Percentiles rank a stretch among this genome's conserved stretches.
Conservation (phyloP, 2,113 vertebrate species). For the Pithys albifrons region DNA sequence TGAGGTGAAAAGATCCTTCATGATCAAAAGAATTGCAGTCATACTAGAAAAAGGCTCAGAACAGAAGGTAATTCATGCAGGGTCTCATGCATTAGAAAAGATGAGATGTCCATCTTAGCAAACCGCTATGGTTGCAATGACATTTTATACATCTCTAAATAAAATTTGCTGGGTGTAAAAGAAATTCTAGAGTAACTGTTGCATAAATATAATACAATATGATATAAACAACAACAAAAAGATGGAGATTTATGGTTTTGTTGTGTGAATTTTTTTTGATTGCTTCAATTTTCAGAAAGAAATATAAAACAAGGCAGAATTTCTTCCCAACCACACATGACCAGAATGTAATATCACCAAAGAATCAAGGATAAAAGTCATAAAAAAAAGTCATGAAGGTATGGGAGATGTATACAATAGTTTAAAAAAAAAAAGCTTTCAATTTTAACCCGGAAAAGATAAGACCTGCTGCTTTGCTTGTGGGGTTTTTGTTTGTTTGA, state of each 20-base stretch:
- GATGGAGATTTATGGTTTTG: not conserved
- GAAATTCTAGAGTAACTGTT: not conserved
- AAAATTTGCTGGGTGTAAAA: not conserved
- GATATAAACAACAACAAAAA: not conserved
- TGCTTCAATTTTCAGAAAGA: not conserved
- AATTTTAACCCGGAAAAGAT: not conserved
- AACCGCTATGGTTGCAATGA: not conserved
- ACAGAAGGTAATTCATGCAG: not conserved
- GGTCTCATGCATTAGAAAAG: not conserved
- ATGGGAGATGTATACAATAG: not conserved
- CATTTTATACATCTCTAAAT: not conserved
- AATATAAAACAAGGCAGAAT: not conserved
- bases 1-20: not conserved
- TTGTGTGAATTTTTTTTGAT: not conserved
- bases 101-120: not conserved
- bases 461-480: not conserved
- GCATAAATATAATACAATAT: not conserved
- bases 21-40: not conserved
- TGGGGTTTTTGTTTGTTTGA: accelerated
- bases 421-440: not conserved
- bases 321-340: not conserved
- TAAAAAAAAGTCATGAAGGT: not conserved
- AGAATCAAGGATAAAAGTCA: not conserved
- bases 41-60: not conserved
- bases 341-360: not conserved